Conservation (phyloP, 30 jellyfish, hydroid and myxozoan genomes). For the Chrysaora quinquecirrha region DNA sequence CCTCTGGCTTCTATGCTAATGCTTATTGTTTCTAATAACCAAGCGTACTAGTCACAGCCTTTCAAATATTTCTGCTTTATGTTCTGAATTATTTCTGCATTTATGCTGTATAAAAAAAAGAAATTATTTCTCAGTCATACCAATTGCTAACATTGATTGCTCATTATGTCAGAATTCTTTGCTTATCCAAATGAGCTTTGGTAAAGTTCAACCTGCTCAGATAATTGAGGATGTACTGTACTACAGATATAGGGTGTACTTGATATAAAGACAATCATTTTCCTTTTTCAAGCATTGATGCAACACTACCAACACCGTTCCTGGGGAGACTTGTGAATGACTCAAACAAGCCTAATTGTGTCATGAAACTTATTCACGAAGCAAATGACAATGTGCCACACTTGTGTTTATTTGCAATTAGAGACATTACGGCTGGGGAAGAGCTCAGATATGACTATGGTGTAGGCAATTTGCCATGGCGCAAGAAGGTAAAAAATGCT, state of each 20-base stretch:
- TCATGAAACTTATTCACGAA: slow-evolving; percentile 5
- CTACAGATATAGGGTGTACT: not conserved
- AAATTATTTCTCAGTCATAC: no score
- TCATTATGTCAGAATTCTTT: no score
- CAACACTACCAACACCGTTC: slow-evolving; percentile 17
- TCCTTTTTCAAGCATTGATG: slow-evolving; percentile 36
- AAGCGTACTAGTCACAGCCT: no score
- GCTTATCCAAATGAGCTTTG: no score
- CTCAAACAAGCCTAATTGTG: slow-evolving; percentile 11
- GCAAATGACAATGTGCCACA: not conserved
- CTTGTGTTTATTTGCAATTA: slow-evolving; percentile 34
- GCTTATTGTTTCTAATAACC: no score
- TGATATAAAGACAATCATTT: not conserved
- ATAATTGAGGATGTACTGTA: no score
- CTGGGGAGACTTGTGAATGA: slow-evolving; percentile 48
- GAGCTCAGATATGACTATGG: slow-evolving; percentile 55
- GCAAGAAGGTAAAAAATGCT: slow-evolving; percentile 2
- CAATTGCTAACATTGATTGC: no score
- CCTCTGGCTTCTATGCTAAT: no score
- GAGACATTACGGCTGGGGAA: slow-evolving; percentile 11
- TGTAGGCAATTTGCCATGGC: slow-evolving; percentile 40
- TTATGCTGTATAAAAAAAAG: no score
- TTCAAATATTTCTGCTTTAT: no score
- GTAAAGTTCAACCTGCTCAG: no score
- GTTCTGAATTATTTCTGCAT: no score